Percentiles rank a stretch among this genome's conserved stretches.
These are phyloP conservation scores for Loriculus beryllinus DNA, from an alignment of 2,797 vertebrate genomes.

Conservation along the genomic window DNA sequence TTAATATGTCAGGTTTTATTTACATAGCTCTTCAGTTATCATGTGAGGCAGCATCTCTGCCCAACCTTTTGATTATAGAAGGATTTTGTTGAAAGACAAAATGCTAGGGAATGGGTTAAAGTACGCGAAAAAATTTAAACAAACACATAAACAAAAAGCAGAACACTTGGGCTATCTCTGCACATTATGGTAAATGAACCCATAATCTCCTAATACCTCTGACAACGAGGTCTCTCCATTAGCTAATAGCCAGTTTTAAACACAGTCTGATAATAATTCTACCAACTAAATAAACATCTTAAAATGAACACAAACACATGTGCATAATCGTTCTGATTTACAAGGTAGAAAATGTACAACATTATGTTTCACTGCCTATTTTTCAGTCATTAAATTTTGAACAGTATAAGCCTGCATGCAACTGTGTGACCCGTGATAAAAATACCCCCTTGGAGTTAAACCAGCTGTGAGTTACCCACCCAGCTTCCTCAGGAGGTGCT, in stretches of 20 bases:
- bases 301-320: neutral
- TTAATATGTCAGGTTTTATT: conserved; percentile 55
- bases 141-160: conserved; percentile 44
- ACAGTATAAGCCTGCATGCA: neutral
- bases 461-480: neutral
- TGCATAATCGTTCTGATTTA: neutral
- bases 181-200: conserved; percentile 55
- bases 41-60: conserved; percentile 10
- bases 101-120: conserved; percentile 36
- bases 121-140: conserved; percentile 36
- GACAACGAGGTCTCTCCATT: conserved; percentile 43
- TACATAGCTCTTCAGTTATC: conserved; percentile 36
- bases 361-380: conserved; percentile 5
- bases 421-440: neutral
- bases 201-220: conserved; percentile 63
- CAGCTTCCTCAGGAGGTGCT: neutral
- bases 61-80: conserved; percentile 19
- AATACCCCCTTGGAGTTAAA: neutral
- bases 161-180: conserved; percentile 37
- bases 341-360: conserved; percentile 16
- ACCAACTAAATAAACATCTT: conserved; percentile 57
- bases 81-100: conserved; percentile 49
- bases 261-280: conserved; percentile 47
- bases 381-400: conserved; percentile 45
- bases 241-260: conserved; percentile 60